Base-by-base conservation (phyloP, 2,888 invertebrate genomes). In the Cosmia trapezina region DNA sequence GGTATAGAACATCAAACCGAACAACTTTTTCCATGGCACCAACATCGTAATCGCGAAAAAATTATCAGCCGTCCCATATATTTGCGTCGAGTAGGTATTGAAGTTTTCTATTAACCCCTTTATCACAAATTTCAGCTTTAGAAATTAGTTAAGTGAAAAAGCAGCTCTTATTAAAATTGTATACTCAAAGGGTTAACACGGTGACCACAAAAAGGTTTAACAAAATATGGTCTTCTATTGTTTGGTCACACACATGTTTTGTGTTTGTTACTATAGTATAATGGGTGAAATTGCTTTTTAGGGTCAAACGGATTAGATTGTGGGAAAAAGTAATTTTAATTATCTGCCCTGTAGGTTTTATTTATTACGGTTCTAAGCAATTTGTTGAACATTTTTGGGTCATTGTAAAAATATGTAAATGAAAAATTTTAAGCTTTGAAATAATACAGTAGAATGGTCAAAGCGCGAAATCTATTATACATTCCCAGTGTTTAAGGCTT, bases 251-350 rank as follows among this genome's bases (percentile, higher is more conserved):
- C 73, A 68, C 68, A 71, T 65, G 60, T 73, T 73, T 68, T 78
- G 81, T 81, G 76, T 76, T 80, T 76, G 68, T 70, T 73, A 76
- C 81, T 68, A 74, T 37, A 73, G 22, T 70, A 61, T 64, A 71
- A 78, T 62, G 75, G 76, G 65, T 69, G 53, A 65, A 76, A 85
- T 85, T 83, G 57, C 78, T 78, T 76, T 78, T 69, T 76, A 22
- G 60, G 72, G 59, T 53, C 43, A 37, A 22, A 33, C 43, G 37
- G 54, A 76, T 80, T 83, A 67, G 28, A 67, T 53, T 70, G 62
- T 47, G 11, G 64, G 11, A 82, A 73, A 77, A 80, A 67, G 43
- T 60, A 33, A 62, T 79, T 72, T 72, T 64, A 70, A 83, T 78
- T 59, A 79, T 43, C 41, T 51, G 59, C 43, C 61, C 17, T 33